Conservation (phyloP, 2,888 invertebrate genomes). For the Drosophila ustulata region DNA sequence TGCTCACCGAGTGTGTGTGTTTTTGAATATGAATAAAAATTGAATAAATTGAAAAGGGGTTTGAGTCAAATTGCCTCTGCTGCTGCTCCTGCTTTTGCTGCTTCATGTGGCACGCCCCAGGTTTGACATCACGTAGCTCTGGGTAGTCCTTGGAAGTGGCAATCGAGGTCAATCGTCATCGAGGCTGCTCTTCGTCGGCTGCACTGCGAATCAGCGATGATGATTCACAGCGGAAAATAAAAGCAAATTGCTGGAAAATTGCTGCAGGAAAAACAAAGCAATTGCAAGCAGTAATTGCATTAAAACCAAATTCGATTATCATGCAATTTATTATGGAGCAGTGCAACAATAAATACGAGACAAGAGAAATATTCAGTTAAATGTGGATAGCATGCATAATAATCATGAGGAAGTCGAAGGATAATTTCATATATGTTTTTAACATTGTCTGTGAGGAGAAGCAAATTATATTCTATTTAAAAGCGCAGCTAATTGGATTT, state of each 20-base stretch:
- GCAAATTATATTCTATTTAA: too few species aligned
- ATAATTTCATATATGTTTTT: not conserved
- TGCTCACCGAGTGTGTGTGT: not conserved
- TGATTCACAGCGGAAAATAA: not conserved
- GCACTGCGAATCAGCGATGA: not conserved
- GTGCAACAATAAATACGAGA: not conserved
- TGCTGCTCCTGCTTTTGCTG: not conserved
- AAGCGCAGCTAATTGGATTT: too few species aligned
- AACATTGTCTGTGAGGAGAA: too few species aligned
- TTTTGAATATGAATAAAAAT: conserved; percentile 29
- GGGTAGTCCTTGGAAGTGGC: conserved; percentile 16
- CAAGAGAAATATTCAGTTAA: too few species aligned
- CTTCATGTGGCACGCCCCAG: conserved; percentile 10
- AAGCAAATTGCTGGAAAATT: not conserved
- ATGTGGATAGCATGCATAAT: not conserved
- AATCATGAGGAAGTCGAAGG: not conserved
- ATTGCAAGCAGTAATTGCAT: conserved; percentile 1
- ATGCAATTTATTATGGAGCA: conserved; percentile 1
- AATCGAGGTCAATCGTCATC: conserved; percentile 17
- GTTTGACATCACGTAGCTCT: not conserved
- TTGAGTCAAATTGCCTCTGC: conserved; percentile 21
- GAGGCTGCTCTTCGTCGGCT: not conserved
- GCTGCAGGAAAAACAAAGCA: not conserved
- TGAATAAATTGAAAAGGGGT: conserved; percentile 27
- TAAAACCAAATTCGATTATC: conserved; percentile 1